Base-by-base conservation (phyloP, 2,888 invertebrate species). In the Tachina lurida region DNA sequence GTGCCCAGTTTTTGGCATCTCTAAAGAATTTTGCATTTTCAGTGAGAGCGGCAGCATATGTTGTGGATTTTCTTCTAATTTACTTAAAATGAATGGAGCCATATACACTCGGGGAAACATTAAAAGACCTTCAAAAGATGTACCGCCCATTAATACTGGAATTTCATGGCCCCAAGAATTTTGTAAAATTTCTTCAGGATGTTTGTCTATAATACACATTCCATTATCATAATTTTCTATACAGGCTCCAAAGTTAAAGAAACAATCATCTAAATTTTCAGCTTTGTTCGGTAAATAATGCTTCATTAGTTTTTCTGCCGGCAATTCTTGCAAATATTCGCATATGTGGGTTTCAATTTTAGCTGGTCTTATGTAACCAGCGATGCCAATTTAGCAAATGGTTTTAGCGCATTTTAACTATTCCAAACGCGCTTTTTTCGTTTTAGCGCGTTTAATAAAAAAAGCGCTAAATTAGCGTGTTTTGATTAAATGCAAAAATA, bases 141-240 rank as follows among this genome's bases (percentile, higher is more conserved):
- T 92, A 15, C 91, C 92, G 47, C 93, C 91, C 88, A 92, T 89
- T 43, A 93, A 77, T 3, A 92, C 81, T 10, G 93, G 93, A 56
- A 93, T 91, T 0, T 88, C 78, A 70, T 92, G 90, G 56, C 92
- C 90, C 93, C 93, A 93, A 0, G 91, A 88, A 7, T 87, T 84
- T 9, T 78, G 77, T 43, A 91, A 41, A 88, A 93, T 41, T 3
- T 90, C 84, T 0, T 80, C 31, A 0, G 93, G 92, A n/a, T 88
- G 84, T 54, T 89, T 88, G 5, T 88, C 87, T 65, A 93, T 86
- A 19, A 91, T 89, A 58, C 91, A 91, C 15, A 88, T 81, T 8
- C 89, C 89, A 10, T 86, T 89, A 0, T 43, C 47, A 67, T 92
- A 93, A 0, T 92, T 91, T 78, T 93, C 93, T 3, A 92, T 88